phyloP scores from a whole-genome alignment of 2,113 vertebrate genomes.

The Calidris pugnax region DNA sequence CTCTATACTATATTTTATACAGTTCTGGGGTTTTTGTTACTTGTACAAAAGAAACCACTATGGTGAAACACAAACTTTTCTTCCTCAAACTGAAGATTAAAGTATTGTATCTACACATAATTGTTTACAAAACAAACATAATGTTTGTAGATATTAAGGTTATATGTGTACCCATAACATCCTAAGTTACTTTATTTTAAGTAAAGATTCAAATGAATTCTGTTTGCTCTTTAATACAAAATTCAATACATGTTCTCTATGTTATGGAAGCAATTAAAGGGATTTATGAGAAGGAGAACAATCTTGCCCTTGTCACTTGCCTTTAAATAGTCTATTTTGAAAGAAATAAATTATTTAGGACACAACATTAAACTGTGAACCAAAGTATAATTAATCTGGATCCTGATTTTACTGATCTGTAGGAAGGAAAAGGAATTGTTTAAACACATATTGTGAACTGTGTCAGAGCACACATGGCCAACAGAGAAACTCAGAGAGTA shows the following conservation, averaged over 20 bases:
- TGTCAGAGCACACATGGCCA: neutral
- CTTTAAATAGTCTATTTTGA: constrained; percentile 24
- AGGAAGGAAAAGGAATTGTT: neutral
- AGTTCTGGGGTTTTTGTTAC: neutral
- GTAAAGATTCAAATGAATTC: neutral
- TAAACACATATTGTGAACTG: neutral
- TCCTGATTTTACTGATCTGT: neutral
- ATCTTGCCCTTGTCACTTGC: constrained; percentile 13
- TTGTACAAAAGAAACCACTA: neutral
- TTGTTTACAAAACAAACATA: neutral
- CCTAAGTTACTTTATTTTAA: neutral
- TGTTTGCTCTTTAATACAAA: neutral
- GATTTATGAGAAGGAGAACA: constrained; percentile 24
- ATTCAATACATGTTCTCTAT: neutral
- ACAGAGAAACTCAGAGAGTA: neutral
- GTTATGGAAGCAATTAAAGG: neutral
- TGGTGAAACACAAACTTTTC: neutral
- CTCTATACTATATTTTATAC: neutral
- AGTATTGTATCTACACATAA: neutral
- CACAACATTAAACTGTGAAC: constrained; percentile 2
- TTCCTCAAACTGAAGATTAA: neutral
- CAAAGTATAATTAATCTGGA: constrained; percentile 35
- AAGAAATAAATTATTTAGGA: constrained; percentile 43
- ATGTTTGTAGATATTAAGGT: neutral
- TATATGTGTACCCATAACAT: neutral